Base-by-base conservation (phyloP, 2,113 vertebrate species). In the Pleuronectes platessa region DNA sequence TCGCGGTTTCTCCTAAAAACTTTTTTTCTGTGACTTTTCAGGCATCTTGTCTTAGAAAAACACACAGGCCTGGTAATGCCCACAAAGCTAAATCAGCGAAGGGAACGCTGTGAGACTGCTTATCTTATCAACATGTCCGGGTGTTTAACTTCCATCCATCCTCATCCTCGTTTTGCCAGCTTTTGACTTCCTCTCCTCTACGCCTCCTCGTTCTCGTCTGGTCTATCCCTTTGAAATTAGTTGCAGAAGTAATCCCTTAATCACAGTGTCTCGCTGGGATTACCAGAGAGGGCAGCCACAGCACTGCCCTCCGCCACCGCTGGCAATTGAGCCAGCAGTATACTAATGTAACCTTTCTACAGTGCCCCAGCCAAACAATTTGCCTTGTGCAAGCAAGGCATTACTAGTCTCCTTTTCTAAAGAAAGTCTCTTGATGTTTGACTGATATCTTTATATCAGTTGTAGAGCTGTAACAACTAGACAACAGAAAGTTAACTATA, bases 231-330 rank as follows among this genome's bases (percentile, higher is more conserved):
- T 80, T 90, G 89, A 91, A 93, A 90, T 90, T 81, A 86, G 90
- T 88, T 86, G 81, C 85, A 62, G 76, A 68, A 79, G 75, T 94
- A 94, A 94, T 94, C 92, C 87, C 71, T 94, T 94, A 93, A 94
- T 94, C 88, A 85, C 83, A 86, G 84, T 63, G 79, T 92, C 84
- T 89, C 77, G 5, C 80, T 81, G 88, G 93, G 92, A 93, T 94
- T 93, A 94, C 71, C 78, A 49, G 62, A 49, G 68, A 81, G 82
- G 85, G 84, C 80, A 81, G 78, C 79, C 79, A 78, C 81, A 79
- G 79, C 73, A 67, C 69, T 61, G 62, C 54, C 37, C 79, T 76
- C 45, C 79, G 49, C 35, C 81, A 70, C 78, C 78, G 58, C 73
- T 63, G 81, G 59, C 73, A 74, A 64, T 69, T 82, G 64, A 81